Conservation (phyloP, 2,113 vertebrate genomes). For the Corydoras sp. region DNA sequence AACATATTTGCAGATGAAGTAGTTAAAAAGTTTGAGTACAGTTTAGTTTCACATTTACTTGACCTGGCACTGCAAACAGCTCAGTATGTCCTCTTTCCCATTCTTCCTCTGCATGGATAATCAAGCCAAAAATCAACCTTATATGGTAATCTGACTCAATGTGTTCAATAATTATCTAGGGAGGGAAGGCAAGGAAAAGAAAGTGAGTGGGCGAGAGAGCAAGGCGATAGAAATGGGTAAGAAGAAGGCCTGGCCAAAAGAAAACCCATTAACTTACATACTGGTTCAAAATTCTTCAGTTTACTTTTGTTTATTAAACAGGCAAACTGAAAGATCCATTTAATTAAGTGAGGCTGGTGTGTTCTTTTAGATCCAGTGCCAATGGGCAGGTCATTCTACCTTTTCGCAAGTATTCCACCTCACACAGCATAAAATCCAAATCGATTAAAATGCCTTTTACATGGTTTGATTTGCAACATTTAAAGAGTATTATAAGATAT, state of each 20-base stretch:
- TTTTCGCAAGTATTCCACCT: too few species aligned
- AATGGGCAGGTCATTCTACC: too few species aligned
- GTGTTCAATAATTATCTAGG: slow-evolving; percentile 44
- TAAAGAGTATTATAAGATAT: too few species aligned
- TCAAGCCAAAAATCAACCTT: slow-evolving; percentile 34
- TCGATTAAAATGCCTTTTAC: too few species aligned
- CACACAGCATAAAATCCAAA: too few species aligned
- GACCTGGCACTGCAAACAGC: slow-evolving; percentile 13
- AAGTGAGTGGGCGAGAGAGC: background rate
- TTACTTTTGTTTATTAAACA: too few species aligned
- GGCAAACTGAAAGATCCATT: too few species aligned
- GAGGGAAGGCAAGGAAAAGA: background rate
- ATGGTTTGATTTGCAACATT: too few species aligned
- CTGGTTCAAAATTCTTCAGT: too few species aligned
- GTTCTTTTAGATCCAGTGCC: too few species aligned
- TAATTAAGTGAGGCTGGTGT: too few species aligned
- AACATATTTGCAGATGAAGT: slow-evolving; percentile 10
- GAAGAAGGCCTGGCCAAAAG: background rate
- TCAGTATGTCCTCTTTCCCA: slow-evolving; percentile 6
- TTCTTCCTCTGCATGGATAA: slow-evolving; percentile 33
- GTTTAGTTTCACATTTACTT: slow-evolving; percentile 24
- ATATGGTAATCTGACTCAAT: slow-evolving; percentile 39
- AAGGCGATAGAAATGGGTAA: background rate
- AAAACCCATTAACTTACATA: too few species aligned
- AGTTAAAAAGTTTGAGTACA: background rate